Percentiles rank a stretch among this genome's conserved stretches.
phyloP scores from a whole-genome alignment of 2,113 vertebrate species.

The Isichthys henryi region DNA sequence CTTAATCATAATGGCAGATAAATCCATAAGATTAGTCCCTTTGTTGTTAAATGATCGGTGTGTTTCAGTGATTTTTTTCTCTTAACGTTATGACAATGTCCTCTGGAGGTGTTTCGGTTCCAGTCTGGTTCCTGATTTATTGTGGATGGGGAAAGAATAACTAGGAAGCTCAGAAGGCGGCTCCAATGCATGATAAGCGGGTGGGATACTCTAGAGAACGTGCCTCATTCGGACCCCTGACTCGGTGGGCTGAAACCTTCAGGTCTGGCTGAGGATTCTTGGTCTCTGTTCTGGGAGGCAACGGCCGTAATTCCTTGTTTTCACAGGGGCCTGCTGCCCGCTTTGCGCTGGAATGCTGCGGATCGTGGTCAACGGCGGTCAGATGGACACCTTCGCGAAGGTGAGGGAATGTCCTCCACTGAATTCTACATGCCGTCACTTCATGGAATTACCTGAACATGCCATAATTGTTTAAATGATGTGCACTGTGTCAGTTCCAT shows the following conservation, averaged over 20 bases:
- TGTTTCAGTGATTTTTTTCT: neutral
- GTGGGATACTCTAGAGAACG: neutral
- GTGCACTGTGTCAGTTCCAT: neutral
- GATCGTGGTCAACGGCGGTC: conserved; percentile 85
- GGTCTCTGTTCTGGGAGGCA: neutral
- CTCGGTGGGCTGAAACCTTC: neutral
- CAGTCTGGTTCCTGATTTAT: neutral
- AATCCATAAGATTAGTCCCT: neutral
- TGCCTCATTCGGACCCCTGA: neutral
- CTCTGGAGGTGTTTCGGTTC: neutral
- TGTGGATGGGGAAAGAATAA: neutral
- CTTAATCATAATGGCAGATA: neutral
- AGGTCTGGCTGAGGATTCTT: neutral
- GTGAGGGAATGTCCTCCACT: conserved; percentile 46
- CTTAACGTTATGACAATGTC: neutral
- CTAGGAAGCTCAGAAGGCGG: neutral
- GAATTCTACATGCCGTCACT: neutral
- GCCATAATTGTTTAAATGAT: neutral
- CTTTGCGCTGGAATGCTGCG: conserved; percentile 89
- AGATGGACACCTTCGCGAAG: conserved; percentile 85
- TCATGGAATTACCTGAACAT: neutral
- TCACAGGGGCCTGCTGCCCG: conserved; percentile 86
- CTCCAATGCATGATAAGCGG: neutral
- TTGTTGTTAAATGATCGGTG: neutral
- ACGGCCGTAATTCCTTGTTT: neutral